A percentile compares a stretch with the other conserved stretches of the same genome.
phyloP scores from a whole-genome alignment of 2,113 vertebrate species.

The Setophaga coronata region DNA sequence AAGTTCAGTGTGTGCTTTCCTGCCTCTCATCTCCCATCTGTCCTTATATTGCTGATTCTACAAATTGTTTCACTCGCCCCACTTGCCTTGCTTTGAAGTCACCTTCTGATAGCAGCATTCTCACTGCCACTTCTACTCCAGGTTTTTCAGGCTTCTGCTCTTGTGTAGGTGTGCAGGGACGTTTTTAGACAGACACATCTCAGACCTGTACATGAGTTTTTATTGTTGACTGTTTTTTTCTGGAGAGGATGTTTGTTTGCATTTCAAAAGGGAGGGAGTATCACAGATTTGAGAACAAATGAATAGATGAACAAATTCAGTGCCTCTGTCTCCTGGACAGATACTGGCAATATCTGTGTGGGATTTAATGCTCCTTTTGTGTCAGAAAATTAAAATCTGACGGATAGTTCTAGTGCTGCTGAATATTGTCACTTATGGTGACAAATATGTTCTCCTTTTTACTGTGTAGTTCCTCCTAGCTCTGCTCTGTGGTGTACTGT shows the following conservation, averaged over 20 bases:
- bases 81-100: background rate
- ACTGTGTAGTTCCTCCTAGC: background rate
- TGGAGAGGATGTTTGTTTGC: background rate
- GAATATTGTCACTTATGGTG: background rate
- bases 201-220: background rate
- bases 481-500: background rate
- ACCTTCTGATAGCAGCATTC: fast-evolving
- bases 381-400: background rate
- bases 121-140: background rate
- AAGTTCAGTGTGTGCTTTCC: background rate
- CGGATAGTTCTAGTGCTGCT: background rate
- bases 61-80: background rate
- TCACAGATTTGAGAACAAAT: background rate
- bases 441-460: background rate
- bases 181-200: background rate
- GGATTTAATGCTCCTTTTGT: background rate
- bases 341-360: background rate
- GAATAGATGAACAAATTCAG: background rate
- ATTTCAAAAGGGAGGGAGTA: background rate
- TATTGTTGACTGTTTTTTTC: background rate
- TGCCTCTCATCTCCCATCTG: background rate
- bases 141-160: background rate
- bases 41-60: background rate
- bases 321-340: background rate
- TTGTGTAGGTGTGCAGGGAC: background rate